These are phyloP conservation scores for Drosophila pseudoananassae DNA, from an alignment of 1,140 invertebrate species.

Conservation along the genomic window DNA sequence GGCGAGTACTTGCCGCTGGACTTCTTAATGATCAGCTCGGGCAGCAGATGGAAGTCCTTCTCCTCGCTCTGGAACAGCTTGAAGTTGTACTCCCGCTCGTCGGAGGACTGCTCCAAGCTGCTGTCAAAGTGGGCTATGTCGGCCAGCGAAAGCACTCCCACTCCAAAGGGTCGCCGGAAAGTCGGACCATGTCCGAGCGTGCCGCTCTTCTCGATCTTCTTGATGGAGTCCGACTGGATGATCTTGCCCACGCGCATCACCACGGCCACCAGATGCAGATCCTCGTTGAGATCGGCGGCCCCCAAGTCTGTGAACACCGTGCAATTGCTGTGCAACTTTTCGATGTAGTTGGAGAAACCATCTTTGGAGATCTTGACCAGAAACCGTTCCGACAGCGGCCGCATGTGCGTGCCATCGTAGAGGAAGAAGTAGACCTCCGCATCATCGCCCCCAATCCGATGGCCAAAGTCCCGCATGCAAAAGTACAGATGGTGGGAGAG, in stretches of 20 bases:
- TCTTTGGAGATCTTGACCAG: slow-evolving; percentile 94
- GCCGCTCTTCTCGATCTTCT: slow-evolving; percentile 86
- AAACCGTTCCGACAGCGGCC: slow-evolving; percentile 93
- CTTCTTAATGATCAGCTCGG: slow-evolving; percentile 94
- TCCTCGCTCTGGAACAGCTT: slow-evolving; percentile 94
- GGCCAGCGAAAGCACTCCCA: slow-evolving; percentile 90
- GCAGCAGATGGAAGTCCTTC: slow-evolving; percentile 95
- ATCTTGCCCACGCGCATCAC: slow-evolving; percentile 95
- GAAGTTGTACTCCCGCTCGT: slow-evolving; percentile 90
- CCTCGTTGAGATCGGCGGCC: slow-evolving; percentile 91
- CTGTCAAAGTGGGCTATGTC: slow-evolving; percentile 87
- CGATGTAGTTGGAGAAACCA: slow-evolving; percentile 94
- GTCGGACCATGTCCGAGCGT: slow-evolving; percentile 80
- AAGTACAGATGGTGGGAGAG: slow-evolving; percentile 93
- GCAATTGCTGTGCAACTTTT: slow-evolving; percentile 94
- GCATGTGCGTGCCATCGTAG: slow-evolving; percentile 90
- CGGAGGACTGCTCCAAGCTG: slow-evolving; percentile 85
- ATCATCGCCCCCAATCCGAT: slow-evolving; percentile 93
- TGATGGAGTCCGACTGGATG: slow-evolving; percentile 90
- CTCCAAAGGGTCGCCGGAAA: slow-evolving; percentile 91
- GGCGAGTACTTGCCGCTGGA: slow-evolving; percentile 92
- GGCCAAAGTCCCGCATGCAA: slow-evolving; percentile 94
- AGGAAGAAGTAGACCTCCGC: slow-evolving; percentile 94
- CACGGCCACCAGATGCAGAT: slow-evolving; percentile 94
- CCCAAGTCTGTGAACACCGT: slow-evolving; percentile 91